Conservation (phyloP, 1,140 invertebrate species). For the Littorina saxatilis region DNA sequence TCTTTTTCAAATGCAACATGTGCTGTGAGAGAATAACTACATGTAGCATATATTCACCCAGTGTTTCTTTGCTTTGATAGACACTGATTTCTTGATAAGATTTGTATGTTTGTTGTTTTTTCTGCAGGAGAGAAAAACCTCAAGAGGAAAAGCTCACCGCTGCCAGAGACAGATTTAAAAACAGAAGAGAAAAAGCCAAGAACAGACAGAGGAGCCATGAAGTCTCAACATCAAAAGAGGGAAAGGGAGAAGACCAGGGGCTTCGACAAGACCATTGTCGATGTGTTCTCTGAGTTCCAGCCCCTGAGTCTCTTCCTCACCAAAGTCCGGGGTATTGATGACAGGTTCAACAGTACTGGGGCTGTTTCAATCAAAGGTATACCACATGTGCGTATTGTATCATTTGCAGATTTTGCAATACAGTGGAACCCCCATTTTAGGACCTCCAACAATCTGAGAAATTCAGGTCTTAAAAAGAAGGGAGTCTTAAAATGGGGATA, state of each 20-base stretch:
- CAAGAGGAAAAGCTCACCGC: neutral
- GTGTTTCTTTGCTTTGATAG: no score
- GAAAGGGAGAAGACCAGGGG: neutral
- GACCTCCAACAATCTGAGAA: no score
- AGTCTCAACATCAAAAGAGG: neutral
- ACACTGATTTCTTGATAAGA: no score
- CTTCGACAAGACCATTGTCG: constrained; percentile 34
- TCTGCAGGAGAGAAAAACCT: neutral
- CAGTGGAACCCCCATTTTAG: no score
- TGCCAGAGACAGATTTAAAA: neutral
- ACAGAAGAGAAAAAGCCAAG: neutral
- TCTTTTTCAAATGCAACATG: no score
- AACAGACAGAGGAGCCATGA: neutral
- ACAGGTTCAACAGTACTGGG: constrained; percentile 63
- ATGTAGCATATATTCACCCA: no score
- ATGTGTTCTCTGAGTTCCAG: constrained; percentile 81
- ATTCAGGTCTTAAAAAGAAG: no score
- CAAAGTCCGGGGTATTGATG: constrained; percentile 74
- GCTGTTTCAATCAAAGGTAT: constrained; percentile 70
- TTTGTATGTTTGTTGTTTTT: neutral
- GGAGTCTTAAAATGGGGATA: no score
- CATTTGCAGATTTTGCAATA: no score
- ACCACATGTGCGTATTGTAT: no score
- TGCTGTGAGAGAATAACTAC: no score
- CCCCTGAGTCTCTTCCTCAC: constrained; percentile 90